Base-by-base conservation (phyloP, 2,888 invertebrate species). In the Zelleria hepariella region DNA sequence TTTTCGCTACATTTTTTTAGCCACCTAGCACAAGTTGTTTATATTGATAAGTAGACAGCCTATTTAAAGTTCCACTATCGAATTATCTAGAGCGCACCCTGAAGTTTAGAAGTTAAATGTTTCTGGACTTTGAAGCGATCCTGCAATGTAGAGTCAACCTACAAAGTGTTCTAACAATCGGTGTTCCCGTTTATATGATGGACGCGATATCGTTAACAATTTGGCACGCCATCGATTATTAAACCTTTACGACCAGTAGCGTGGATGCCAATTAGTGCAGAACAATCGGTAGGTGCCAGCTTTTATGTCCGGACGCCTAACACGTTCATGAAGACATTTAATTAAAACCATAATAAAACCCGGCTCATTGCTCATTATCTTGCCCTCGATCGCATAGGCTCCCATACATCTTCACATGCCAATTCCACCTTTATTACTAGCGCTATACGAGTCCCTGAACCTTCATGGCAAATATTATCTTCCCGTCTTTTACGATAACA, bases 261-360 rank as follows among this genome's bases (percentile, higher is more conserved):
- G 62, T 42, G 32, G 32, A 42, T 42, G 67, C 63, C 71, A 74
- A 77, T 75, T 71, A 72, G 70, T 65, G 58, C 59, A 24, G 54
- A 55, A 55, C 55, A 55, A 55, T 55, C 32, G 32, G 15, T 26
- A 55, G 55, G 55, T 55, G 55, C 27, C 55, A 55, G 32, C 20
- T 27, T 55, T 55, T 55, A 32, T 55, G 55, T 55, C 27, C 32
- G n/a, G 10, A 32, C 23, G 24, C 24, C 23, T 24, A n/a, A 21
- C 23, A 8, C 21, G 18, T 54, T 68, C 68, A 69, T 68, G 62
- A 69, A 69, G 67, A 66, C 64, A 72, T 75, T 70, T 71, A 73
- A 75, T 74, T 68, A 71, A 67, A 68, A 68, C 21, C 67, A 71
- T 66, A 68, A 65, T 71, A 69, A 72, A 72, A 58, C 61, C 62